phyloP scores from a whole-genome alignment of 2,113 vertebrate species.

The Dendrocopos noguchii region DNA sequence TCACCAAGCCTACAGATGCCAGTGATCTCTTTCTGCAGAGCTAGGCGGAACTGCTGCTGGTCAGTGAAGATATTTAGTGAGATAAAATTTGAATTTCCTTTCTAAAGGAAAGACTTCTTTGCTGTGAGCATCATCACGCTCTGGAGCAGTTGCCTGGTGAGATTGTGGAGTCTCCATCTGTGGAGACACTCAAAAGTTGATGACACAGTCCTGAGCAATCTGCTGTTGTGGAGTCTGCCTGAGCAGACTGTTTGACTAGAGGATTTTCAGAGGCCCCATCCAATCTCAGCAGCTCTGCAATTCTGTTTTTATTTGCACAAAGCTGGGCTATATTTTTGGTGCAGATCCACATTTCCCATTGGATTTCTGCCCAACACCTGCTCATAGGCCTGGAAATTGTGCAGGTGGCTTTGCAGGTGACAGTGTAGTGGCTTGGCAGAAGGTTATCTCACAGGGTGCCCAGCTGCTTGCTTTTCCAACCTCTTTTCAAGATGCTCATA shows the following conservation, averaged over 20 bases:
- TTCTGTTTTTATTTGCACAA: background rate
- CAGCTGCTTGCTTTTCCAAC: background rate
- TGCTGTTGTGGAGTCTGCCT: background rate
- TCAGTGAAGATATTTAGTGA: background rate
- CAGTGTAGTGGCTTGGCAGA: background rate
- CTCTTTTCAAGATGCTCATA: background rate
- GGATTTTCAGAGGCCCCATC: rapidly evolving
- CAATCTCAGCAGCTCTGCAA: background rate
- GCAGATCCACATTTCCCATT: background rate
- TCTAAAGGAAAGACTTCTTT: background rate
- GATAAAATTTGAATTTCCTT: background rate
- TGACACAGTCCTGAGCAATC: no score
- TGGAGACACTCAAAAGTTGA: no score
- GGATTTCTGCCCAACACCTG: background rate
- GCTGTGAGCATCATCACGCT: background rate
- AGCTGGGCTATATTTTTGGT: background rate
- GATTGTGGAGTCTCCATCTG: no score
- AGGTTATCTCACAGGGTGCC: background rate
- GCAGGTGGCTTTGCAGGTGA: constrained; percentile 20
- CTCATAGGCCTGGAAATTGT: background rate
- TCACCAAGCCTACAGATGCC: background rate
- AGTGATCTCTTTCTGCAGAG: background rate
- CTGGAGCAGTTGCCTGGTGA: background rate
- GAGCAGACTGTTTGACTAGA: background rate
- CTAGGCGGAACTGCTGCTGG: background rate